Percentiles rank a stretch among this genome's conserved stretches.
phyloP scores from a whole-genome alignment of 2,113 vertebrate genomes.

The Pipa parva region DNA sequence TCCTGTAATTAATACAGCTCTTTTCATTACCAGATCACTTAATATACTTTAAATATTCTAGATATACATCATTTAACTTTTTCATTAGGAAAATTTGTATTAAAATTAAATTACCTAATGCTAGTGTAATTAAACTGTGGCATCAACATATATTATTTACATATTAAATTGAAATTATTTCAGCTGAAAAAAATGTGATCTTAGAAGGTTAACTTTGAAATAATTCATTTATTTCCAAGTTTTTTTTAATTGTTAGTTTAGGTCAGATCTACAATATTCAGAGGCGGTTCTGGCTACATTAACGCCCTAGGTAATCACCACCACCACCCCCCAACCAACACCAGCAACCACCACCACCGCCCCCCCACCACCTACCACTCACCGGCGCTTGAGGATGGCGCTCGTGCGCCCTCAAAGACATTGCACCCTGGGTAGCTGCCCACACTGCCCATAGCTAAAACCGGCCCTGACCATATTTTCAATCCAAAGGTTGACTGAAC shows the following conservation, averaged over 20 bases:
- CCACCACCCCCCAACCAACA: no score
- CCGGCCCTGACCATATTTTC: no score
- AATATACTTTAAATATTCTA: constrained; percentile 22
- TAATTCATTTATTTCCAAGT: background rate
- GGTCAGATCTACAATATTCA: background rate
- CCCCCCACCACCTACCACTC: no score
- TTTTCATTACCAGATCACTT: constrained; percentile 14
- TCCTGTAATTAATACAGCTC: background rate
- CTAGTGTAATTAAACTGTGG: background rate
- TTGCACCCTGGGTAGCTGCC: no score
- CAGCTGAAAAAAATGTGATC: constrained; percentile 8
- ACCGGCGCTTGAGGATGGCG: no score
- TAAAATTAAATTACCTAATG: constrained; percentile 32
- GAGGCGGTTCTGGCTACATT: no score
- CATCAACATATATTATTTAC: constrained; percentile 22
- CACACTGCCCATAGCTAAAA: no score
- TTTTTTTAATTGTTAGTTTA: background rate
- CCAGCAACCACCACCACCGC: no score
- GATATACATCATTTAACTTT: constrained; percentile 39
- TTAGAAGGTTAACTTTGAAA: background rate
- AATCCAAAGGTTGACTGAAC: no score
- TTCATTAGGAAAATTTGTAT: constrained; percentile 30
- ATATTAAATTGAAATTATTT: constrained; percentile 20
- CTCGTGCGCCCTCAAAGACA: no score
- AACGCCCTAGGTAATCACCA: no score